Evolutionary conservation across 1,140 invertebrate genomes (phyloP), one percentile per base, ranked within the genome.

Genomic region (Condylostylus longicornis): DNA sequence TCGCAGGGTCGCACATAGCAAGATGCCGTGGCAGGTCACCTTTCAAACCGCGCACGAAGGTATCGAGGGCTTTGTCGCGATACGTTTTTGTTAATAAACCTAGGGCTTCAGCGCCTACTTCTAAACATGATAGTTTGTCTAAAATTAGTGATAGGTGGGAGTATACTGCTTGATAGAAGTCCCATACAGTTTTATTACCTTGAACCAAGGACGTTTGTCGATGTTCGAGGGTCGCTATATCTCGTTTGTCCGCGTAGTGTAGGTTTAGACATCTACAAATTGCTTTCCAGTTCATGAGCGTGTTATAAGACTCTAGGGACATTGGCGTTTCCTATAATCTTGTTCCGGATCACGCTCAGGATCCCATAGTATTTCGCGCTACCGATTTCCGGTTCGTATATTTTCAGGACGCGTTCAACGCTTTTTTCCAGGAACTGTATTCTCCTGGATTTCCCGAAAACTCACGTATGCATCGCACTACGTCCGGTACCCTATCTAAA

Each of bases 11-110:
- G n/a, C 25, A 19, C 6, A 42, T 42, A 8, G 9, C 21, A n/a
- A 42, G 19, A n/a, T 39, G 37, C 3, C 36, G 17, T 14, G 41
- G 33, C 15, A 42, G 18, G 25, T 42, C 35, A 13, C 40, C 40
- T n/a, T 37, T 42, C 10, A 42, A 28, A 15, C 41, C 37, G 15
- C 41, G n/a, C 5, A 42, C 17, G 17, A 42, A 42, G 3, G 37
- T 28, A 23, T 40, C 37, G 4, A 42, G 37, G 8, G 37, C 33
- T 21, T 39, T 42, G 21, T 38, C 40, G 8, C 40, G 12, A 18
- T 38, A 42, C 3, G 30, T 14, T 6, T 38, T 9, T 15, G 28
- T 37, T 4, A 42, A 15, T 6, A 15, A 12, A n/a, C 19, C 20
- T 15, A 6, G 6, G n/a, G 23, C 8, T 36, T 27, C 34, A 8